phyloP scores from a whole-genome alignment of 2,888 invertebrate species.

The Acronicta alni region DNA sequence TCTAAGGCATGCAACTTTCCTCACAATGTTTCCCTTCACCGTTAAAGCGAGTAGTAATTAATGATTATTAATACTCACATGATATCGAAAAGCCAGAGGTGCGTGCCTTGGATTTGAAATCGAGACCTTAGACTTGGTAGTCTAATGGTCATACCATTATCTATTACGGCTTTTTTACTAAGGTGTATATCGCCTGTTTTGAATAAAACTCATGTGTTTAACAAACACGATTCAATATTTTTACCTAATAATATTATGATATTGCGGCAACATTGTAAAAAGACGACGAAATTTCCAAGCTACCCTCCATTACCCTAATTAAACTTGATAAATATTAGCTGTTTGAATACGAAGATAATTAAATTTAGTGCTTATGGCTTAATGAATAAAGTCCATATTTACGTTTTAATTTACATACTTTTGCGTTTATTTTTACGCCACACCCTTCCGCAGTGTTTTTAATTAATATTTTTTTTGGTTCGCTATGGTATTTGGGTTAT shows the following conservation, averaged over 20 bases:
- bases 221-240: neutral
- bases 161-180: too few species aligned
- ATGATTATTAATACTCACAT: too few species aligned
- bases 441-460: slow-evolving; percentile 42
- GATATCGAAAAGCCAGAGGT: too few species aligned
- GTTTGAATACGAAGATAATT: slow-evolving; percentile 57
- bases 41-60: too few species aligned
- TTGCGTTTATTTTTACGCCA: slow-evolving; percentile 28
- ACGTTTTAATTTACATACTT: slow-evolving; percentile 34
- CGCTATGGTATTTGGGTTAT: slow-evolving; percentile 16
- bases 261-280: slow-evolving; percentile 26
- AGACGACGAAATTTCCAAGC: slow-evolving; percentile 43
- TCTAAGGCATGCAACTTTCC: too few species aligned
- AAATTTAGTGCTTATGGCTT: slow-evolving; percentile 54
- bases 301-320: slow-evolving; percentile 77
- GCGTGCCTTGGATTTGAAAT: too few species aligned
- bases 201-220: too few species aligned
- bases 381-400: slow-evolving; percentile 48
- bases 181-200: too few species aligned
- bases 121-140: too few species aligned
- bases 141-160: too few species aligned
- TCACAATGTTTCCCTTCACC: too few species aligned
- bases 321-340: slow-evolving; percentile 68
- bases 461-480: slow-evolving; percentile 37
- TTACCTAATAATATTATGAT: neutral